Base-by-base conservation (phyloP, 2,888 invertebrate species). In the Amphipoea oculea region DNA sequence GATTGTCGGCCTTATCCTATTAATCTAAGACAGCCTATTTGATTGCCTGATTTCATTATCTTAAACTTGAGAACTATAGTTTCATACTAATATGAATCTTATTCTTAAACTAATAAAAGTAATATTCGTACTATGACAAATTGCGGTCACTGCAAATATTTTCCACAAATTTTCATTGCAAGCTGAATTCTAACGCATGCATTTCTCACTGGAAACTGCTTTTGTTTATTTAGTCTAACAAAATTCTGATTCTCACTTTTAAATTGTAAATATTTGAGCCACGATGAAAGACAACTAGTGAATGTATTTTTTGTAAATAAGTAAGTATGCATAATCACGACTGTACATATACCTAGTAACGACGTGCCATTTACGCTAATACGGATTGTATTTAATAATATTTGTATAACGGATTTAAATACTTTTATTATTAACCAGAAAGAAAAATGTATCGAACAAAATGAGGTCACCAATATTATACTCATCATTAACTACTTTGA, bases 201-300 rank as follows among this genome's bases (percentile, higher is more conserved):
- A 36, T 36, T n/a, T 20, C 9, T 29, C 0, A 11, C 7, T 4
- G 11, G 1, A 45, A 29, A 45, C 11, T 23, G n/a, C 36, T 3
- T n/a, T 40, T 20, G 2, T 69, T 29, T 29, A 0, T 6, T 51
- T 65, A 14, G 29, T 62, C 14, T 45, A 9, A 42, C 0, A 69
- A 86, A 79, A 86, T 72, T 86, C 70, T 81, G 78, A 71, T 17
- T 85, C 45, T 83, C 78, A 79, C 66, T 57, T 73, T 66, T 60
- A 68, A 68, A 85, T 69, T 89, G 86, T 90, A 87, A 81, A 87
- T 89, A 89, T 85, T 89, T 78, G 78, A 86, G 82, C 88, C 88
- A 90, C 70, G 79, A 92, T 92, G 93, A 93, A 93, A 93, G 93
- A 93, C 93, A 92, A 88, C 83, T 92, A 93, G 93, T 93, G 93